Conservation (phyloP, 2,797 vertebrate genomes). For the Podarcis siculus region DNA sequence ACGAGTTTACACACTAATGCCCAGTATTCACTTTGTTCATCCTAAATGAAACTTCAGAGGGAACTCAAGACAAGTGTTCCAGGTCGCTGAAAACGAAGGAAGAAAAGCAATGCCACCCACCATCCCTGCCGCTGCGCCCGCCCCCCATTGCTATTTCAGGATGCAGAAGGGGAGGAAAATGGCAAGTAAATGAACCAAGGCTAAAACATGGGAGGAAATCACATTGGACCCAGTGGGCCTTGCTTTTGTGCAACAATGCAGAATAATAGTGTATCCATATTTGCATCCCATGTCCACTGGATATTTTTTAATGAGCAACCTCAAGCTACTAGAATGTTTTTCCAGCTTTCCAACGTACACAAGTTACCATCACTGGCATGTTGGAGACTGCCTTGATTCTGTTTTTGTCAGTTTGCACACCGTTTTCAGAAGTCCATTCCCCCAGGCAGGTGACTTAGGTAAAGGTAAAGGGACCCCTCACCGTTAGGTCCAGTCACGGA, state of each 20-base stretch:
- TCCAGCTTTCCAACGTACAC: too few relatives aligned
- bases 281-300: too few relatives aligned
- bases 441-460: too few relatives aligned
- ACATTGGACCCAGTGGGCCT: not conserved
- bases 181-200: not conserved
- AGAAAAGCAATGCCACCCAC: not conserved
- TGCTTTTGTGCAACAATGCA: not conserved
- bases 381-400: too few relatives aligned
- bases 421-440: too few relatives aligned
- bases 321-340: too few relatives aligned
- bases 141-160: not conserved
- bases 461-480: too few relatives aligned
- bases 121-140: not conserved
- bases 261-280: too few relatives aligned
- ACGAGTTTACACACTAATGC: not conserved
- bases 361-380: too few relatives aligned
- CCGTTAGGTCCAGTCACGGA: too few relatives aligned
- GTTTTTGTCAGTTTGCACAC: too few relatives aligned
- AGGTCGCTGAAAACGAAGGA: not conserved
- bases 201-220: not conserved
- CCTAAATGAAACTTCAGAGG: not conserved
- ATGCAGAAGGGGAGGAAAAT: not conserved
- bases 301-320: too few relatives aligned
- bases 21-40: not conserved
- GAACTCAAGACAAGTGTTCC: not conserved